phyloP scores from a whole-genome alignment of 1,140 invertebrate species.

The Panulirus ornatus region DNA sequence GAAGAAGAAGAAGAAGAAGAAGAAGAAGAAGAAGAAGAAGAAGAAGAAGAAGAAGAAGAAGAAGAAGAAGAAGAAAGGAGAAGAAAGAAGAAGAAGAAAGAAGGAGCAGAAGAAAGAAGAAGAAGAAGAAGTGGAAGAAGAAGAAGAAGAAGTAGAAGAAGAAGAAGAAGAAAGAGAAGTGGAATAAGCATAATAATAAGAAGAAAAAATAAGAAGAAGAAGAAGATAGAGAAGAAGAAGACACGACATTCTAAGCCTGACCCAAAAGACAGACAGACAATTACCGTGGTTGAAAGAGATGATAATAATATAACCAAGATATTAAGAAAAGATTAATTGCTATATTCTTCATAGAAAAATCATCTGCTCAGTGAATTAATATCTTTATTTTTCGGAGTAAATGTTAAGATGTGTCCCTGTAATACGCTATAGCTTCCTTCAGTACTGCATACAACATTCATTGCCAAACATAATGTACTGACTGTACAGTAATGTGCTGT shows the following conservation, averaged over 20 bases:
- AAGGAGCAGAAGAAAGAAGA: not conserved
- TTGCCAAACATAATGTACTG: too few species aligned
- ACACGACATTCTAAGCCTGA: not conserved
- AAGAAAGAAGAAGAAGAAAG: not conserved
- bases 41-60: not conserved
- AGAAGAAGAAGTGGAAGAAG: not conserved
- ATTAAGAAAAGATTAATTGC: too few species aligned
- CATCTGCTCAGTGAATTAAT: too few species aligned
- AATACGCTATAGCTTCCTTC: too few species aligned
- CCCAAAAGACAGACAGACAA: too few species aligned
- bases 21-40: not conserved
- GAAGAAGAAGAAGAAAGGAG: not conserved
- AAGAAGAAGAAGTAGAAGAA: not conserved
- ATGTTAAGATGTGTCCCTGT: too few species aligned
- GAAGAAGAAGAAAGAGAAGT: not conserved
- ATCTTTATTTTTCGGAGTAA: too few species aligned
- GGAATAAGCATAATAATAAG: not conserved
- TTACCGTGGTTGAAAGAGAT: too few species aligned
- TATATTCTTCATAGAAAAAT: too few species aligned
- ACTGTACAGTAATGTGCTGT: too few species aligned
- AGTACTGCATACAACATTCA: too few species aligned
- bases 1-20: not conserved
- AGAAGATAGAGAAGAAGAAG: not conserved
- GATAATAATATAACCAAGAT: too few species aligned
- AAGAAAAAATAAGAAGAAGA: not conserved